These are phyloP conservation scores for Microctenopoma lineatum DNA, from an alignment of 2,797 vertebrate species.

Conservation along the genomic window DNA sequence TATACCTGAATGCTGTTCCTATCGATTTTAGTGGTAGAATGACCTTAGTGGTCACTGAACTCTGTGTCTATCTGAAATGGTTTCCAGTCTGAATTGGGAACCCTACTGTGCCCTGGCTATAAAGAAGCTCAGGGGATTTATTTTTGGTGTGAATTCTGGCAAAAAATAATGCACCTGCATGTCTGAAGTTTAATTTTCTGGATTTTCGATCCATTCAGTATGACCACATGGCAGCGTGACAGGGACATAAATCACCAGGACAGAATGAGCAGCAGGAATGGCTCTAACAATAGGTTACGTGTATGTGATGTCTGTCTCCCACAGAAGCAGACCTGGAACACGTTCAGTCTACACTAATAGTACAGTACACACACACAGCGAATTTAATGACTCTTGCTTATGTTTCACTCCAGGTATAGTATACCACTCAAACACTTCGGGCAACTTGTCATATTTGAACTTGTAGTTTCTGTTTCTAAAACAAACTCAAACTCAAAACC, in stretches of 20 bases:
- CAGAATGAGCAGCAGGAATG: conserved; percentile 15
- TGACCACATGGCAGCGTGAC: conserved; percentile 29
- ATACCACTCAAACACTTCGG: conserved; percentile 10
- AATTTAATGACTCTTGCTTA: background rate
- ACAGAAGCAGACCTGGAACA: conserved; percentile 27
- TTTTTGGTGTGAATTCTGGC: conserved; percentile 29
- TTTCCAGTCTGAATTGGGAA: conserved; percentile 39
- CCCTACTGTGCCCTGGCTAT: background rate
- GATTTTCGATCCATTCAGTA: conserved; percentile 52
- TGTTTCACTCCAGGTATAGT: conserved; percentile 27
- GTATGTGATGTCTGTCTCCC: conserved; percentile 37
- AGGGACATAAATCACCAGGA: conserved; percentile 46
- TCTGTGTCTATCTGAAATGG: conserved; percentile 37
- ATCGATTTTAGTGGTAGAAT: conserved; percentile 36
- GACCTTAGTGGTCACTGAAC: conserved; percentile 35
- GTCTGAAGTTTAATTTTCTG: conserved; percentile 52
- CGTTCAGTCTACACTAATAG: background rate
- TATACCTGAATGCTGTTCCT: conserved; percentile 30
- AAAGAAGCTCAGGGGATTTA: conserved; percentile 1
- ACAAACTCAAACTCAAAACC: background rate
- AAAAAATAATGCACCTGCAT: conserved; percentile 49
- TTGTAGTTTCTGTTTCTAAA: background rate
- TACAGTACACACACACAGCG: background rate
- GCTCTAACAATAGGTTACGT: conserved; percentile 29
- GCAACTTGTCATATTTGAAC: background rate